Evolutionary conservation across 2,888 invertebrate species (phyloP), one percentile per base, ranked within the genome.

Genomic region (Peribatodes rhomboidaria): DNA sequence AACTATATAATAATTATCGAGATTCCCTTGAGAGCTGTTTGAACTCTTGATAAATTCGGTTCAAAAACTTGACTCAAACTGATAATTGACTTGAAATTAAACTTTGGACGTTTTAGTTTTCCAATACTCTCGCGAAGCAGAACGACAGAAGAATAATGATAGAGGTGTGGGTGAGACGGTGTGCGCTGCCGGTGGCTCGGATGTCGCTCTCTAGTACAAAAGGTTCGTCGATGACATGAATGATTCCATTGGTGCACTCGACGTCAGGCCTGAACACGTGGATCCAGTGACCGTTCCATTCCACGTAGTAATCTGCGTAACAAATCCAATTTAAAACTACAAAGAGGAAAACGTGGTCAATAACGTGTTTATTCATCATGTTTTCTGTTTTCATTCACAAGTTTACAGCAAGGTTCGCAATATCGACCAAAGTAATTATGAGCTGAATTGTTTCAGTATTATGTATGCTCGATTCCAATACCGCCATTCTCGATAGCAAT

Each of bases 211-310:
- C 97, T 81, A 95, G 95, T 66, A 98, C 92, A 82, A 99, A 96
- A 6, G 98, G 98, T 73, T 95, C 95, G 84, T 98, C 98, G 81
- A 99, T 98, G 69, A 98, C 97, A 88, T 99, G 98, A 76, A 99
- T 98, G 76, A 98, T 97, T 56, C 99, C 99, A 85, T 99, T 99
- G 87, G 98, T 98, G 88, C 98, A 98, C 81, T 98, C 97, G 4
- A 99, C 97, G 87, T 99, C 98, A 22, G 98, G 97, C 71, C 98
- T 95, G 87, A 96, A 96, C 53, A 98, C 97, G 78, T 96, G 96
- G 77, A 98, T 97, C 94, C 95, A 95, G 83, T 96, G 95, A 68
- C 96, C 96, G 79, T 97, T 96, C 98, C 98, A 98, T 83, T 96
- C 95, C 67, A 98, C 95, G 80, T 95, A 95, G 92, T 97, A 98